These are phyloP conservation scores for Catamblyrhynchus diadema DNA, from an alignment of 2,797 vertebrate genomes.

Conservation along the genomic window DNA sequence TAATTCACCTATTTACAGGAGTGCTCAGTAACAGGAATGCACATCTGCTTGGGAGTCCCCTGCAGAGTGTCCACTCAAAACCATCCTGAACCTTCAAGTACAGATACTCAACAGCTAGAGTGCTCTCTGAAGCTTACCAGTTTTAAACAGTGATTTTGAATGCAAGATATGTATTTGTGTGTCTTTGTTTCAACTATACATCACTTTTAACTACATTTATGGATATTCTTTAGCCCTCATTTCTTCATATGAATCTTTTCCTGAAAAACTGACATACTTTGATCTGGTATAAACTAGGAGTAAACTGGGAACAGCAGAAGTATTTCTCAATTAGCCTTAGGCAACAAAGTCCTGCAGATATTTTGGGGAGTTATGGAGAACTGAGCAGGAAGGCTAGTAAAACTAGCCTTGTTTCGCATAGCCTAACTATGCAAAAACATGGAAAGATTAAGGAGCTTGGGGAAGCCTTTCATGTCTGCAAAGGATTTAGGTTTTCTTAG, in stretches of 20 bases:
- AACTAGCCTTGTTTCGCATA: no score
- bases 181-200: not conserved
- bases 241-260: not conserved
- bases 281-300: not conserved
- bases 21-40: not conserved
- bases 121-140: not conserved
- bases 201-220: not conserved
- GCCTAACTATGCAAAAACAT: not conserved
- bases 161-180: not conserved
- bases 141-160: not conserved
- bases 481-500: not conserved
- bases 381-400: not conserved
- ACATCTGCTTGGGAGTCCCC: not conserved
- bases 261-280: not conserved
- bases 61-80: not conserved
- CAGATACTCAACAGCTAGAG: not conserved
- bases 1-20: conserved; percentile 34
- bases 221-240: not conserved
- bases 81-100: not conserved
- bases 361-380: not conserved
- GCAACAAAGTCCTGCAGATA: not conserved
- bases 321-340: not conserved
- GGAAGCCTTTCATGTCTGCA: not conserved
- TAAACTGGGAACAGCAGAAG: not conserved
- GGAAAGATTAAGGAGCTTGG: not conserved